Conservation (phyloP, 2,113 vertebrate species). For the Rynchops niger region DNA sequence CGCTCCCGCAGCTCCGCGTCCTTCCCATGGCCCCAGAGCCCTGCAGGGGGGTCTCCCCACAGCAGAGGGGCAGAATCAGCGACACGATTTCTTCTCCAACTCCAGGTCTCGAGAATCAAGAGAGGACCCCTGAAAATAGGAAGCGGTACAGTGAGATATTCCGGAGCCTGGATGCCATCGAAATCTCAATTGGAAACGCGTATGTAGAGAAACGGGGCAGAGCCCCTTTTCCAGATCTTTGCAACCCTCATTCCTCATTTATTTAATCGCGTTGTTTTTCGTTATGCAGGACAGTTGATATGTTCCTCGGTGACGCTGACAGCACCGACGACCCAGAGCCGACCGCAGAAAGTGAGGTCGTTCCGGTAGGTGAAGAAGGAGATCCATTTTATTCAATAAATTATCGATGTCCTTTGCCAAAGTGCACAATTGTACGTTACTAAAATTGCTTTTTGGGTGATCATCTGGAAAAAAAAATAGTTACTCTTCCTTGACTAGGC, state of each 20-base stretch:
- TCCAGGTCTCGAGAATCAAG: constrained; percentile 40
- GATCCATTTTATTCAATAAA: background rate
- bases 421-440: background rate
- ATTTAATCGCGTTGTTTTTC: rapidly evolving
- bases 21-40: background rate
- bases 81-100: background rate
- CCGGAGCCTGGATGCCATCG: constrained; percentile 87
- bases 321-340: background rate
- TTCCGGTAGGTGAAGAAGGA: background rate
- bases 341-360: background rate
- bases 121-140: constrained; percentile 61
- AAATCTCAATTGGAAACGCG: constrained; percentile 81
- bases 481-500: background rate
- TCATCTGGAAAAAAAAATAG: background rate
- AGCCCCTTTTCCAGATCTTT: rapidly evolving
- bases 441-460: background rate
- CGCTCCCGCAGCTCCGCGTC: background rate
- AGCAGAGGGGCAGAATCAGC: background rate
- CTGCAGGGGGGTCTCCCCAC: background rate
- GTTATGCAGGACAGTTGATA: background rate
- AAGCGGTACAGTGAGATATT: constrained; percentile 93
- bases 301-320: background rate
- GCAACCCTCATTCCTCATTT: background rate
- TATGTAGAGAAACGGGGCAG: constrained; percentile 65
- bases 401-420: background rate